Conservation (phyloP, 2,888 invertebrate species). For the Diachrysia chrysitis region DNA sequence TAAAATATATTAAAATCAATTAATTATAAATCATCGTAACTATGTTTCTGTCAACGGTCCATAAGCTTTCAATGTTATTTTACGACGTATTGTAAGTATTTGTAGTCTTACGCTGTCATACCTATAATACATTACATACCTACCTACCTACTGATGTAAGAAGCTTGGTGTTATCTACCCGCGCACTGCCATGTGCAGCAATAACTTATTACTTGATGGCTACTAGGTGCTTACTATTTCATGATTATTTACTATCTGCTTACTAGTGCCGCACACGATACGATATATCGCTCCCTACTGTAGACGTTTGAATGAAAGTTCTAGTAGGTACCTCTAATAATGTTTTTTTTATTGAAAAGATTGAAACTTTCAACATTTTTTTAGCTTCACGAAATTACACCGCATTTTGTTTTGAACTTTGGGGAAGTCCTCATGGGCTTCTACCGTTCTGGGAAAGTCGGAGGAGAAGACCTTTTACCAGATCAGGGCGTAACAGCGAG, state of each 20-base stretch:
- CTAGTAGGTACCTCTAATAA: background rate
- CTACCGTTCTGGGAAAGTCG: too few species aligned
- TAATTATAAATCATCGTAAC: background rate
- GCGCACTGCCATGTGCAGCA: conserved; percentile 39
- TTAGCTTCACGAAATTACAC: too few species aligned
- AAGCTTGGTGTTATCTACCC: conserved; percentile 25
- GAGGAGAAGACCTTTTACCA: too few species aligned
- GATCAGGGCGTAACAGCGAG: too few species aligned
- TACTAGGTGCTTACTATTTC: conserved; percentile 6
- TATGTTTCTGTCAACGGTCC: background rate
- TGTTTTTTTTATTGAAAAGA: background rate
- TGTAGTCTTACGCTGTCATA: background rate
- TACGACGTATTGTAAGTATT: background rate
- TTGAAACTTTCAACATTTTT: too few species aligned
- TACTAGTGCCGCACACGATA: conserved; percentile 3
- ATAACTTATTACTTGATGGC: conserved; percentile 33
- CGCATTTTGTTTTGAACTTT: too few species aligned
- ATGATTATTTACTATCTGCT: conserved; percentile 1
- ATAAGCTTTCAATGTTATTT: background rate
- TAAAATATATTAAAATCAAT: background rate
- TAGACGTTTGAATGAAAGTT: background rate
- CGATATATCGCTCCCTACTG: background rate
- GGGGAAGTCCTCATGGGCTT: too few species aligned
- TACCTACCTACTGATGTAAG: background rate
- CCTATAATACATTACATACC: background rate